Evolutionary conservation across 2,888 invertebrate genomes (phyloP).

Genomic region (Sarcophaga rosellei): DNA sequence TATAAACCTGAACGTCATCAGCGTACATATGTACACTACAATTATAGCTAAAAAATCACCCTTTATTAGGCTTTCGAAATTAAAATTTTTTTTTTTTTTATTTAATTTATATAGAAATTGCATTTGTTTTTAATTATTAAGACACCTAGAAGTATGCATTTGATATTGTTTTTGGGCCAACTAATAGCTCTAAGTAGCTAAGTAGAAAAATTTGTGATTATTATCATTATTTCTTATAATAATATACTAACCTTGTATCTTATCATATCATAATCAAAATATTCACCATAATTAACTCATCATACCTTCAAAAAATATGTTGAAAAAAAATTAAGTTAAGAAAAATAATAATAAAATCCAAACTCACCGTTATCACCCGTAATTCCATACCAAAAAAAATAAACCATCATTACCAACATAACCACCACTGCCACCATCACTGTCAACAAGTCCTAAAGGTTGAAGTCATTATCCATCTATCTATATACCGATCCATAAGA

Average conservation of each 20-base stretch:
- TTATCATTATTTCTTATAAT: background rate
- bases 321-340: background rate
- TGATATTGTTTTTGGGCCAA: no score
- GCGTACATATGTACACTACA: no score
- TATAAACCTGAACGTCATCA: no score
- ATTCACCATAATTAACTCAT: slow-evolving; percentile 18
- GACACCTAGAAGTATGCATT: no score
- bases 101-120: background rate
- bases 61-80: background rate
- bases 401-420: no score
- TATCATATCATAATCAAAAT: background rate
- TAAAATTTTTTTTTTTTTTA: background rate
- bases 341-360: background rate
- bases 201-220: background rate
- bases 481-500: slow-evolving; percentile 36
- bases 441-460: slow-evolving; percentile 61
- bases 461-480: slow-evolving; percentile 71
- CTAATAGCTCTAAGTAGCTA: no score
- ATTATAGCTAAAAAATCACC: no score
- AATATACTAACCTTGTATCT: background rate
- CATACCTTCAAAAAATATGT: slow-evolving; percentile 7
- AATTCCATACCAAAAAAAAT: slow-evolving; percentile 60
- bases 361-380: slow-evolving; percentile 58
- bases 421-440: slow-evolving; percentile 66
- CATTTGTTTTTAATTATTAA: background rate